Base-by-base conservation (phyloP, 2,888 invertebrate species). In the Zele albiditarsus region DNA sequence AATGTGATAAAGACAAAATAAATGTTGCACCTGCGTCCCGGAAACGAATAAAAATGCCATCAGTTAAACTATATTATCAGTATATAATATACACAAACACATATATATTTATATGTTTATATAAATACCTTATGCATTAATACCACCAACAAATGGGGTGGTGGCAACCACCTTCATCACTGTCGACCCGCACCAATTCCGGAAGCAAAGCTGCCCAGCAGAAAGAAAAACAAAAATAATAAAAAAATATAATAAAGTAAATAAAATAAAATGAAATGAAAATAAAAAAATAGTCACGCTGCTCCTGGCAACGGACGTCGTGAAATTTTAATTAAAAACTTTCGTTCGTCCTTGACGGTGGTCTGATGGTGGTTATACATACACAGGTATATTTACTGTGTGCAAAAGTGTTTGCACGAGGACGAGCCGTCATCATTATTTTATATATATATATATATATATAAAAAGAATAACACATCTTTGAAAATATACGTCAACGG, bases 261-360 rank as follows among this genome's bases (percentile, higher is more conserved):
- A 57, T 57, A 23, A 57, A 57, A 49, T 67, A 16, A 49, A 73
- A 28, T 57, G n/a, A 28, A 62, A 57, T 27, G 57, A 68, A 31
- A 62, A 60, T 1, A 60, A 23, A 60, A 62, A 62, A 27, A 28
- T 28, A 14, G n/a, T 31, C 38, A 38, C 38, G 2, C 63, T 63
- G 63, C 23, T 16, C 20, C 38, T 63, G 70, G 57, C 70, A 71
- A 75, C 73, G 75, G 62, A 68, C 69, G 77, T 79, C 74, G 75
- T 71, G 73, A 77, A 81, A 81, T 80, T 81, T 81, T 81, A 81
- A 81, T 81, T 81, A 81, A 81, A 81, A 81, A 80, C 73, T 79
- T 81, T 76, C 78, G 70, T 70, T 75, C 69, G 70, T 53, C 53
- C 53, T 53, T 53, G 53, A 53, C n/a, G 53, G 1, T 20, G 20